Evolutionary conservation across 2,113 vertebrate genomes (phyloP), one percentile per base, ranked within the genome.

Genomic region (Axis porcinus): DNA sequence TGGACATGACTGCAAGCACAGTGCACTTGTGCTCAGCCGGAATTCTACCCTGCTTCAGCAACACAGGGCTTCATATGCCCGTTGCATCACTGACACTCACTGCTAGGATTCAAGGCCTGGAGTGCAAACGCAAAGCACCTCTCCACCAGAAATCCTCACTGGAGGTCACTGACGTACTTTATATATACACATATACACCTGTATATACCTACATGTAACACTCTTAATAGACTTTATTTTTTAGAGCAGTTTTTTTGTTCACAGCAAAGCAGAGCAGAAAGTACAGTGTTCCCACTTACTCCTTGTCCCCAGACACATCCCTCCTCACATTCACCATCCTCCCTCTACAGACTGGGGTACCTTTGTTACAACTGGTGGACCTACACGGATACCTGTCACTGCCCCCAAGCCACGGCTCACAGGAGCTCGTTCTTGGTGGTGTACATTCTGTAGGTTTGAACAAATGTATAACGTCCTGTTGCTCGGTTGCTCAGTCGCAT

Each of bases 381-480:
- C 74, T 9, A 45, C 5, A 6, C 1, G 1, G 7, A 86, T 23
- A 82, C 82, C 36, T 1, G 0, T 2, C 2, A 6, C 12, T 33
- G 2, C 86, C 15, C 17, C 43, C 27, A 23, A 25, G 33, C 45
- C 45, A 13, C 1, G 30, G 90, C 3, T 70, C 13, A 36, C n/a
- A 2, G 28, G 50, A 21, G 28, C 4, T 93, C 52, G 1, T 30
- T 8, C 55, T 21, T 3, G 30, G 62, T 1, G 17, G 5, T 4
- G 14, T 4, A 1, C 0, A 1, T 40, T 55, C 25, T 19, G n/a
- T 2, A 27, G 40, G 19, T 33, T 47, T 54, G 21, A 10, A n/a
- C 40, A 0, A 33, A 40, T 1, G 1, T 23, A 3, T 27, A 2
- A 7, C 1, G 19, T 54, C 5, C 3, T 3, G n/a, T 70, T 70